phyloP scores from a whole-genome alignment of 2,888 invertebrate genomes.

The Saturnia pavonia region DNA sequence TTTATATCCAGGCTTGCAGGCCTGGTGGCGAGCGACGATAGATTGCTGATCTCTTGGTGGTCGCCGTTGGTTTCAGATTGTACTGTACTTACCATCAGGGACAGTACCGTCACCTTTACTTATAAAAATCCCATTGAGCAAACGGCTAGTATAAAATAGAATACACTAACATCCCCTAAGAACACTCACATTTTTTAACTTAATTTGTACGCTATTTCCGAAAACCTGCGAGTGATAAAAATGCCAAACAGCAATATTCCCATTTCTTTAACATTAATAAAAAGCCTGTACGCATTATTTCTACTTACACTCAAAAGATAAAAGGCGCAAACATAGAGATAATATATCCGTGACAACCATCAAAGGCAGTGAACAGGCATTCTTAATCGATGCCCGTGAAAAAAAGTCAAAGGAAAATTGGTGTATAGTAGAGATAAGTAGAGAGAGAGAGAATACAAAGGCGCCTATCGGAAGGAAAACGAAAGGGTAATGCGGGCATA shows the following conservation, averaged over 20 bases:
- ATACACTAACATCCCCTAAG: no score
- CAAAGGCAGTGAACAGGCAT: constrained; percentile 12
- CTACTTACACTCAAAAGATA: not conserved
- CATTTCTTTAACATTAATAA: not conserved
- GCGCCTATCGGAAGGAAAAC: constrained; percentile 80
- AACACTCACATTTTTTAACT: no score
- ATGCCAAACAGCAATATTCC: not conserved
- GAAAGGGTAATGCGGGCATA: constrained; percentile 82
- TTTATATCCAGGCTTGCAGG: no score
- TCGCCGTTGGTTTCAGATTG: no score
- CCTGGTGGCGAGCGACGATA: no score
- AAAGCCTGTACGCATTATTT: not conserved
- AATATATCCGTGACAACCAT: constrained; percentile 10
- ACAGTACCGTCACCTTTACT: no score
- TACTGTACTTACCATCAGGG: no score
- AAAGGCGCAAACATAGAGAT: constrained; percentile 8
- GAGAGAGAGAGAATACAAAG: constrained; percentile 54
- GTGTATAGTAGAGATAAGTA: constrained; percentile 24
- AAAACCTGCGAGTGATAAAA: no score
- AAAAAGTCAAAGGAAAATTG: constrained; percentile 65
- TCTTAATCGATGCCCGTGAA: constrained; percentile 54
- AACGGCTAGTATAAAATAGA: no score
- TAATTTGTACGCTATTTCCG: no score
- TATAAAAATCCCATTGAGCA: no score
- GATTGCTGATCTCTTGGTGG: no score